A percentile compares a stretch with the other conserved stretches of the same genome.
phyloP scores from a whole-genome alignment of 2,113 vertebrate genomes.

The Phalacrocorax pelagicus region DNA sequence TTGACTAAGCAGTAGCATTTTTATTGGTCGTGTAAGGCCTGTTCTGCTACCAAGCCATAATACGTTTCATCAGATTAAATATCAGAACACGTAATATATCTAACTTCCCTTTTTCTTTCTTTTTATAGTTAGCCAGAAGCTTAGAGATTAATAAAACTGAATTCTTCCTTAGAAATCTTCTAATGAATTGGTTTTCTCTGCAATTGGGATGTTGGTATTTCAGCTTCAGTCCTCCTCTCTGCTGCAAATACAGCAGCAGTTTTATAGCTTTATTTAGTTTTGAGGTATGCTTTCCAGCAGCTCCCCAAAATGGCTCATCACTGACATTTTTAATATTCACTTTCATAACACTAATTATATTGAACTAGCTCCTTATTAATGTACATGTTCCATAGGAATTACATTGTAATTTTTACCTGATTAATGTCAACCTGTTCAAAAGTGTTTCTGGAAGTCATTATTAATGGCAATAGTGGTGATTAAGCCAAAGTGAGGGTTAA shows the following conservation, averaged over 20 bases:
- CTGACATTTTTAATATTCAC: background rate
- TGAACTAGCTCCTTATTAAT: constrained; percentile 3
- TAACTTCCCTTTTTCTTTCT: background rate
- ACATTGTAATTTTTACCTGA: constrained; percentile 33
- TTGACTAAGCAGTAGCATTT: background rate
- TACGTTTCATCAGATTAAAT: background rate
- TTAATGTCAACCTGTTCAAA: constrained; percentile 8
- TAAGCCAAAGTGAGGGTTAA: constrained; percentile 31
- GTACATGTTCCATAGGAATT: background rate
- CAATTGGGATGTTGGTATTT: background rate
- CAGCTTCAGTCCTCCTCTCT: background rate
- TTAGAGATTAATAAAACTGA: background rate
- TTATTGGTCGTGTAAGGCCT: background rate
- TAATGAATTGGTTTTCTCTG: background rate
- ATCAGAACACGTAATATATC: background rate
- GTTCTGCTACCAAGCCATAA: background rate
- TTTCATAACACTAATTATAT: background rate
- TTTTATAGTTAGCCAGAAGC: background rate
- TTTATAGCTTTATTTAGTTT: background rate
- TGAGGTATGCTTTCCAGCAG: background rate
- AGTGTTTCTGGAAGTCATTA: constrained; percentile 24
- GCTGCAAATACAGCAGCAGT: background rate
- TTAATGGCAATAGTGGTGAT: background rate
- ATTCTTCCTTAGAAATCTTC: background rate
- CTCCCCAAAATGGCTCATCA: background rate